Conservation (phyloP, 2,797 vertebrate genomes). For the Dendrocincla fuliginosa region DNA sequence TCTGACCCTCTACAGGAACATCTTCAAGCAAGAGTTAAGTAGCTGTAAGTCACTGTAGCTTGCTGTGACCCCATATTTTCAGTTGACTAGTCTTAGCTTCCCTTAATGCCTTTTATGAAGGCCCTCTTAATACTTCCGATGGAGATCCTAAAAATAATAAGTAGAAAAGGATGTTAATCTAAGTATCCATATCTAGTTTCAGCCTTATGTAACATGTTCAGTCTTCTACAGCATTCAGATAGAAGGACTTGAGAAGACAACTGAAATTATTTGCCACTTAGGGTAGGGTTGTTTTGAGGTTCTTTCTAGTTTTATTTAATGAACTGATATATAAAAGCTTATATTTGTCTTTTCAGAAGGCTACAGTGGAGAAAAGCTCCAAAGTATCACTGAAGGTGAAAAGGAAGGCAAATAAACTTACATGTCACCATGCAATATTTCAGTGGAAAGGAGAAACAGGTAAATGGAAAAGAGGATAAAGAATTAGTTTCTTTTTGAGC, state of each 20-base stretch:
- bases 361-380: background rate
- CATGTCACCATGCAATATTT: background rate
- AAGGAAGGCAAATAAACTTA: background rate
- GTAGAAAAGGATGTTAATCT: background rate
- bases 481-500: background rate
- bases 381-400: background rate
- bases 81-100: background rate
- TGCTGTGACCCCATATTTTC: background rate
- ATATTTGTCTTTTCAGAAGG: background rate
- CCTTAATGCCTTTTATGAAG: background rate
- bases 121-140: background rate
- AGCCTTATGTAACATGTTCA: background rate
- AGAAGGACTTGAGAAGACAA: background rate
- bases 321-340: background rate
- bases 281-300: background rate
- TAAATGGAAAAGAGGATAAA: background rate
- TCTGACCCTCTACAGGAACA: background rate
- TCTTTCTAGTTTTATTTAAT: rapidly evolving
- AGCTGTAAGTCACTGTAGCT: background rate
- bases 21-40: background rate
- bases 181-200: background rate
- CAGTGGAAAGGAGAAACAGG: background rate
- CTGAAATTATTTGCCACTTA: background rate
- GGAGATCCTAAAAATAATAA: background rate
- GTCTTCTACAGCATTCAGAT: background rate